These are phyloP conservation scores for Drusus annulatus DNA, from an alignment of 1,140 invertebrate genomes.

Conservation along the genomic window DNA sequence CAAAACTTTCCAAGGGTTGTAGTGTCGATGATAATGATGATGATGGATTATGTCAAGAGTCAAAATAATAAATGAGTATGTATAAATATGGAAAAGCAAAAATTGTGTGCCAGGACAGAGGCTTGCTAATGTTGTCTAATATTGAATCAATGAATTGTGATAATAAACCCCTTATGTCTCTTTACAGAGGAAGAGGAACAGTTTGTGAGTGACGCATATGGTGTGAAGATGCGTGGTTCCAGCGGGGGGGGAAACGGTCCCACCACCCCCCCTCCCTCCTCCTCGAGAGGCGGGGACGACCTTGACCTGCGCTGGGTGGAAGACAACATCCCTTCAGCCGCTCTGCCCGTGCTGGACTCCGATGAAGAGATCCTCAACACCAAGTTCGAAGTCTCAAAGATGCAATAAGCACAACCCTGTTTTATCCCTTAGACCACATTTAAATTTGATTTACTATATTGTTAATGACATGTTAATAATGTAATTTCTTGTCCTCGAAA, in stretches of 20 bases:
- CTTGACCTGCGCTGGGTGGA: conserved; percentile 94
- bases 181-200: conserved; percentile 81
- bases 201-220: conserved; percentile 88
- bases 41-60: no score
- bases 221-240: conserved; percentile 82
- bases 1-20: no score
- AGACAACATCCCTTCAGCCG: conserved; percentile 88
- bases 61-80: no score
- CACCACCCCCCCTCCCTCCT: conserved; percentile 40
- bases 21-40: no score
- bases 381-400: conserved; percentile 92
- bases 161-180: neutral
- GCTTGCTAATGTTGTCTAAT: no score
- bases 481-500: no score
- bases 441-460: no score
- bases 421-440: no score
- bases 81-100: no score
- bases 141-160: no score
- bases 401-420: conserved; percentile 76
- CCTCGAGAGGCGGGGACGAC: conserved; percentile 70
- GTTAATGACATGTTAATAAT: no score
- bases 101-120: no score
- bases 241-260: conserved; percentile 61
- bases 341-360: conserved; percentile 88
- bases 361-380: conserved; percentile 92